Percentiles rank a stretch among this genome's conserved stretches.
phyloP scores from a whole-genome alignment of 2,888 invertebrate species.

The Polylopha cassiicola region DNA sequence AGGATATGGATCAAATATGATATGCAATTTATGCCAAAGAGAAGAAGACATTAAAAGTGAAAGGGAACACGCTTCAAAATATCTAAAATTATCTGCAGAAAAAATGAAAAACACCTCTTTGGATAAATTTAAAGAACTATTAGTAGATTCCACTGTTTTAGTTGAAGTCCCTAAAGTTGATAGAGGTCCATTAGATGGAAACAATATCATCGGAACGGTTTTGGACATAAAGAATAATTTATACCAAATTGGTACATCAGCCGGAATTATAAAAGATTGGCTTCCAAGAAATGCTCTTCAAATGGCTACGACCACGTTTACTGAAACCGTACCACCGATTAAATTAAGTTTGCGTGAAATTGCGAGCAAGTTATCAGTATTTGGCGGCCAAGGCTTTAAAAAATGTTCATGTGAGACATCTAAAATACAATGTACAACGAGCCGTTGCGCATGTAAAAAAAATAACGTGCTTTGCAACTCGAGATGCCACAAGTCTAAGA shows the following conservation, averaged over 20 bases:
- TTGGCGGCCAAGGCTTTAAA: too few relatives aligned
- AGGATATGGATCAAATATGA: neutral
- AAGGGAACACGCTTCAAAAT: neutral
- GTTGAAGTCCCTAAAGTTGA: neutral
- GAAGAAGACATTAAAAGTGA: neutral
- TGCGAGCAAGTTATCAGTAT: neutral
- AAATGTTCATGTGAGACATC: too few relatives aligned
- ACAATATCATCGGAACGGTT: neutral
- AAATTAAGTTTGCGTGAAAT: conserved; percentile 1
- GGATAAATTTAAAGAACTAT: neutral
- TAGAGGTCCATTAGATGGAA: conserved; percentile 1
- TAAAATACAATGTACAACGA: conserved; percentile 1
- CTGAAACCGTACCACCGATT: neutral
- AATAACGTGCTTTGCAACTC: too few relatives aligned
- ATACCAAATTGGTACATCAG: conserved; percentile 2
- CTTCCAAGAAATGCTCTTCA: neutral
- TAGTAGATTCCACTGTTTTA: neutral
- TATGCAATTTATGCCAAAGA: neutral
- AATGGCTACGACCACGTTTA: neutral
- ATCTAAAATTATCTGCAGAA: too few relatives aligned
- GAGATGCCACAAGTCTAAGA: too few relatives aligned
- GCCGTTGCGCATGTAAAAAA: neutral
- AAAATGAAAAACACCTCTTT: conserved; percentile 1
- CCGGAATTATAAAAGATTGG: conserved; percentile 1
- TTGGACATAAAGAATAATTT: neutral